Base-by-base conservation (phyloP, 2,797 vertebrate species). In the Varecia variegata region DNA sequence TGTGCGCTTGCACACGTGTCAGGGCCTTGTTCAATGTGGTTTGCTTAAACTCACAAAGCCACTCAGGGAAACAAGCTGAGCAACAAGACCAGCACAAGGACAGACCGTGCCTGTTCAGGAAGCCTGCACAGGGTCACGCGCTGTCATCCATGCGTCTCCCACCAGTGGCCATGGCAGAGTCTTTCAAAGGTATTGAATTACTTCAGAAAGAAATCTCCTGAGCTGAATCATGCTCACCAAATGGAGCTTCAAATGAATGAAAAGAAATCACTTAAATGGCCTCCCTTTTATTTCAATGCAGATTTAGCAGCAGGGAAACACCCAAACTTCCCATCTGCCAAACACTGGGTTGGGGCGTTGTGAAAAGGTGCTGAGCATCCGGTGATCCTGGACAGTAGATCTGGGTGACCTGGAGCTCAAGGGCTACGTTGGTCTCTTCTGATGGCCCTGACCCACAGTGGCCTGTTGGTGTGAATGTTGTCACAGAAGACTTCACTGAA, bases 41-140 rank as follows among this genome's bases (percentile, higher is more conserved):
- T 70, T 58, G 25, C 35, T 58, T 73, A 70, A 43, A 89, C 30
- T 73, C n/a, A 4, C 21, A 27, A 35, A 50, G 27, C 21, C 43
- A 25, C 35, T 3, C 43, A n/a, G 54, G 45, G 18, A 50, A 11
- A 71, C 4, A 13, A 7, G 2, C 5, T 25, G 23, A n/a, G 40
- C 4, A 14, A 2, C 0, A 17, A 88, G 58, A 9, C 45, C 32
- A 15, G 25, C 43, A 7, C 10, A 7, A 11, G 62, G 21, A 4
- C 65, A 43, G 20, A 47, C 7, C 47, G 17, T 52, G 67, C 47
- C 38, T 58, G 14, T 40, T 50, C 9, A 70, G 74, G 40, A 27
- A 43, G 30, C 1, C 9, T 32, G 54, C 23, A 12, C 2, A 0
- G 50, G 77, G 15, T 18, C 65, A 23, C 0, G 0, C 18, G 7